These are phyloP conservation scores for human (Homo sapiens) DNA, from an alignment of 2,113 vertebrate species.

Conservation along the genomic window DNA sequence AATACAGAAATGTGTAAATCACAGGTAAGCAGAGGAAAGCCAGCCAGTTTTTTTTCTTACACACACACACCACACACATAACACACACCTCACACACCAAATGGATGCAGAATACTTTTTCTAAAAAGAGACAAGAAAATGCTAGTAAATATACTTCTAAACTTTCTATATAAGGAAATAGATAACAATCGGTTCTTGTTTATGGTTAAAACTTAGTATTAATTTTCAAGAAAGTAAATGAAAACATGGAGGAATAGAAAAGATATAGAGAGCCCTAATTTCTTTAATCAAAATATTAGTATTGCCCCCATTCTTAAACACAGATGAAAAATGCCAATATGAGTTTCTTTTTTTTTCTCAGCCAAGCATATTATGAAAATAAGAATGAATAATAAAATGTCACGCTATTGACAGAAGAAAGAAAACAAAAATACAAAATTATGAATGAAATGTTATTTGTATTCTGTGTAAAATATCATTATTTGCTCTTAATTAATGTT, in stretches of 20 bases:
- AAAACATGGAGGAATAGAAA: neutral
- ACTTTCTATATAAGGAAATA: neutral
- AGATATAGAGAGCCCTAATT: neutral
- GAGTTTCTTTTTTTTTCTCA: slow-evolving; percentile 11
- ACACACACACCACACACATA: neutral
- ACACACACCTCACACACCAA: neutral
- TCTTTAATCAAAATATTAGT: neutral
- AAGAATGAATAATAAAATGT: neutral
- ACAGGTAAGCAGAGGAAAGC: neutral
- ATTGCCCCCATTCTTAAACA: neutral
- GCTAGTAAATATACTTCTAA: neutral
- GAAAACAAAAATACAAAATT: neutral
- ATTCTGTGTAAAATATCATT: neutral
- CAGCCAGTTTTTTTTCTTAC: neutral
- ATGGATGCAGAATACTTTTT: neutral
- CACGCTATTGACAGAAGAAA: neutral
- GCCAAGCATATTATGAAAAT: neutral
- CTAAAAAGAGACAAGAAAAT: neutral
- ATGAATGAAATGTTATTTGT: neutral
- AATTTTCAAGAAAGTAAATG: slow-evolving; percentile 26
- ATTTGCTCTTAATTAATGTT: neutral
- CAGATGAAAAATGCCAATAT: neutral
- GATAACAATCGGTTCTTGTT: neutral
- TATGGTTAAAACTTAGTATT: neutral
- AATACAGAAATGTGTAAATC: neutral